These are phyloP conservation scores for Brachionus sp. DNA, from an alignment of 1,140 invertebrate genomes.

Conservation along the genomic window DNA sequence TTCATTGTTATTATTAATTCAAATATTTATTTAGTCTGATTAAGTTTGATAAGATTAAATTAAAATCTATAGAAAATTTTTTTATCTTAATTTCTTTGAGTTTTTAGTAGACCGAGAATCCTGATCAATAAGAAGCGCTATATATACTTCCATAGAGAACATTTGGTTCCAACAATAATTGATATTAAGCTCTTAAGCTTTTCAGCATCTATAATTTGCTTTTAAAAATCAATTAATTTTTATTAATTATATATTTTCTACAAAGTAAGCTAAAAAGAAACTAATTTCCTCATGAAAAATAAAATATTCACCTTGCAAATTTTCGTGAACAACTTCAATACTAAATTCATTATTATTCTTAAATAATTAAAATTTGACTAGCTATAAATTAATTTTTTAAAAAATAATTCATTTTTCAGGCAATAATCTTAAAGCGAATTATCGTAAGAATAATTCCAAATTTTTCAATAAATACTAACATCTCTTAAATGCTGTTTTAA, in stretches of 20 bases:
- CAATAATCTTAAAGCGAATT: background rate
- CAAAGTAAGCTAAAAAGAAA: background rate
- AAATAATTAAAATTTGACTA: no score
- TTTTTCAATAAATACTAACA: background rate
- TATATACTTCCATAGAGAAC: background rate
- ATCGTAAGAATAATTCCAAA: no score
- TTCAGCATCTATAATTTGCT: background rate
- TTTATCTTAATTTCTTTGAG: background rate
- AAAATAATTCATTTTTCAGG: background rate
- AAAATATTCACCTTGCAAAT: background rate
- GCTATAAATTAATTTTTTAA: background rate
- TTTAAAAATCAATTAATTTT: background rate
- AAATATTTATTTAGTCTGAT: conserved; percentile 1
- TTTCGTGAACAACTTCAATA: no score
- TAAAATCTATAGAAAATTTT: background rate
- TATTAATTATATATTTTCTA: background rate
- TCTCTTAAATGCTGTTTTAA: background rate
- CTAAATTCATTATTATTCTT: no score
- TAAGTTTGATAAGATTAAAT: background rate
- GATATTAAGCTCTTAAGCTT: background rate
- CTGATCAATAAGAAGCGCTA: background rate
- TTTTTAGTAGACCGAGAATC: background rate
- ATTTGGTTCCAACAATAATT: background rate
- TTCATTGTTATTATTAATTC: background rate
- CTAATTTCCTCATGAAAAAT: background rate